Evolutionary conservation across 2,113 vertebrate species (phyloP), one percentile per base, ranked within the genome.

Genomic region (Pteropus alecto): DNA sequence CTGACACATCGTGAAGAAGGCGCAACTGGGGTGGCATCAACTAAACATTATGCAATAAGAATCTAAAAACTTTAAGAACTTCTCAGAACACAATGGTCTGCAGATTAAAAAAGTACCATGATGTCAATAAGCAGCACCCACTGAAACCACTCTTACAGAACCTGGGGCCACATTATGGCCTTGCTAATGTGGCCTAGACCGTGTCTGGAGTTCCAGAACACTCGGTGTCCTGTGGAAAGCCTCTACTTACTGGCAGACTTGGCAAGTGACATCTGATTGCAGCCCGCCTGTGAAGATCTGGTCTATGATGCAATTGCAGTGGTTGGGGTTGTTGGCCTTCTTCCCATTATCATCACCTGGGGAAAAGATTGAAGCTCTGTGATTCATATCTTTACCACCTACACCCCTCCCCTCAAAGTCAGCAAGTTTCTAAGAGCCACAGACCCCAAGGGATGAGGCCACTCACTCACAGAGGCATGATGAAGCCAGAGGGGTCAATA

Each of bases 301-400:
- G 99, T 99, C 99, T 95, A 99, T 99, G 98, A 99, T 99, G 98
- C 99, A 99, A 99, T 99, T 99, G 99, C 99, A 99, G 99, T 99
- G 99, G 98, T 99, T 99, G 97, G 99, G 99, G 98, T 99, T 99
- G 99, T 99, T 99, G 98, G 99, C 99, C 98, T 99, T 99, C 98
- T 99, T 99, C 92, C 99, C 99, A 11, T 99, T 99, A 97, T 99
- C 99, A 5, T 99, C 99, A 98, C 99, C 99, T 99, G 97, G 33
- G 54, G 88, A 70, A 0, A 0, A 92, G 88, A 98, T 5, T 16
- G 10, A 0, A 7, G 65, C 26, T 48, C 33, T n/a, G 73, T 28
- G 60, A 84, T 21, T 38, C 41, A 10, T 2, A 15, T 79, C 93
- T 68, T 91, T 76, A 56, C 43, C 94, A 51, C 51, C 48, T 51